Percentiles rank a stretch among this genome's conserved stretches.
Evolutionary conservation across 2,888 invertebrate species (phyloP).

Genomic region (Altica lythri): DNA sequence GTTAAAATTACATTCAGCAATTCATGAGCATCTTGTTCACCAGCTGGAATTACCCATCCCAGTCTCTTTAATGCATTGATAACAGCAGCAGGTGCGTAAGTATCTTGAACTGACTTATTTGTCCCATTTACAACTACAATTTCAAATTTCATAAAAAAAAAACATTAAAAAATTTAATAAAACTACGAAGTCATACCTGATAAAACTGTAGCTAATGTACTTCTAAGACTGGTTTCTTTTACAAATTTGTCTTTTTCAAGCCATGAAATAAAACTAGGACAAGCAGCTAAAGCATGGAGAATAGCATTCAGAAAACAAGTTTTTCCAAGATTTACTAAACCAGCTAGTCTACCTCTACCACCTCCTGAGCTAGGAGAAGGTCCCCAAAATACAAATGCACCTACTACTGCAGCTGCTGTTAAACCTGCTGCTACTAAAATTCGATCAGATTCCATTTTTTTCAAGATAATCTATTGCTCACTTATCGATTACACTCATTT

Average conservation of each 20-base stretch:
- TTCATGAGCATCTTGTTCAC: constrained; percentile 95
- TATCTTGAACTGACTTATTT: constrained; percentile 68
- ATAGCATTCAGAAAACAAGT: constrained; percentile 93
- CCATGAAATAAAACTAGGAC: constrained; percentile 84
- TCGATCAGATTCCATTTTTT: constrained; percentile 71
- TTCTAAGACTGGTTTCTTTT: constrained; percentile 73
- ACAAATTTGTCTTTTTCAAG: constrained; percentile 68
- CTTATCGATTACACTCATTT: too few species aligned
- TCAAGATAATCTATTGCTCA: too few species aligned
- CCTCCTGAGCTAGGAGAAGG: constrained; percentile 65
- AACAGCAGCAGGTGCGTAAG: constrained; percentile 68
- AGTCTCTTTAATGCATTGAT: constrained; percentile 74
- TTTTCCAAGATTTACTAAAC: constrained; percentile 87
- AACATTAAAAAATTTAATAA: constrained; percentile 3
- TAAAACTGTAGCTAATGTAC: constrained; percentile 74
- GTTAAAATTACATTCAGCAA: constrained; percentile 85
- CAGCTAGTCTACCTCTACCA: constrained; percentile 74
- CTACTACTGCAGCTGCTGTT: constrained; percentile 80
- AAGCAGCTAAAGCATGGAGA: constrained; percentile 87
- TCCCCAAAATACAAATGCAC: constrained; percentile 84
- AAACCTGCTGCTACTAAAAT: constrained; percentile 79
- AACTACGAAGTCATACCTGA: constrained; percentile 68
- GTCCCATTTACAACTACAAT: constrained; percentile 72
- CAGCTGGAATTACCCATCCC: constrained; percentile 86
- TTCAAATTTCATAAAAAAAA: neutral